Conservation (phyloP, 2,797 vertebrate species). For the Chiroxiphia lanceolata region DNA sequence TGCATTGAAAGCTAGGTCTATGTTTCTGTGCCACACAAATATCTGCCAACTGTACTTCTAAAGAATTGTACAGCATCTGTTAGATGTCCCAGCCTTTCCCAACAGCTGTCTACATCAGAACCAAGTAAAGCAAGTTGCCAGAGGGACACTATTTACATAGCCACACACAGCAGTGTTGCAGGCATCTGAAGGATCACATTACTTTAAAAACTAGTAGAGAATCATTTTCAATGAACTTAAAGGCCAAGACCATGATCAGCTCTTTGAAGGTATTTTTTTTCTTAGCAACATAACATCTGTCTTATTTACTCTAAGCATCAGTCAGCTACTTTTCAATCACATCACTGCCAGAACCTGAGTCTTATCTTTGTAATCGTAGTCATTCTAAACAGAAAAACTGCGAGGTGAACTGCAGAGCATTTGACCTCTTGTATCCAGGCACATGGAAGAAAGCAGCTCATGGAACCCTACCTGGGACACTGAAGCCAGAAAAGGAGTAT, state of each 20-base stretch:
- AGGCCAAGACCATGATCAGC: neutral
- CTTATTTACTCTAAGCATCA: neutral
- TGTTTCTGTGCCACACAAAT: neutral
- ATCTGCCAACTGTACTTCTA: neutral
- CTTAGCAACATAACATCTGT: neutral
- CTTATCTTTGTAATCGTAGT: neutral
- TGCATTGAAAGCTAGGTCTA: neutral
- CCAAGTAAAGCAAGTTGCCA: neutral
- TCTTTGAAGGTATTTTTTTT: neutral
- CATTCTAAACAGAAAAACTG: neutral
- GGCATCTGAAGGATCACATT: neutral
- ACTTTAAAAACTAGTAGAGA: conserved; percentile 6
- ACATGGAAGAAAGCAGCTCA: neutral
- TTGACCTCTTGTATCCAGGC: neutral
- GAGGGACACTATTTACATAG: neutral
- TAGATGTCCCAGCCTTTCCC: neutral
- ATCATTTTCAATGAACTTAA: neutral
- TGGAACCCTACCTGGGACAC: neutral
- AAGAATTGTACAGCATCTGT: neutral
- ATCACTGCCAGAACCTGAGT: neutral
- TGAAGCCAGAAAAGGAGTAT: neutral
- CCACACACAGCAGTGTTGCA: neutral
- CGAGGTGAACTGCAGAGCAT: neutral
- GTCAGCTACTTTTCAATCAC: neutral
- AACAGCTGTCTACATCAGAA: neutral